Conservation (phyloP, 1,140 invertebrate genomes). For the Leptoteleia sp. region DNA sequence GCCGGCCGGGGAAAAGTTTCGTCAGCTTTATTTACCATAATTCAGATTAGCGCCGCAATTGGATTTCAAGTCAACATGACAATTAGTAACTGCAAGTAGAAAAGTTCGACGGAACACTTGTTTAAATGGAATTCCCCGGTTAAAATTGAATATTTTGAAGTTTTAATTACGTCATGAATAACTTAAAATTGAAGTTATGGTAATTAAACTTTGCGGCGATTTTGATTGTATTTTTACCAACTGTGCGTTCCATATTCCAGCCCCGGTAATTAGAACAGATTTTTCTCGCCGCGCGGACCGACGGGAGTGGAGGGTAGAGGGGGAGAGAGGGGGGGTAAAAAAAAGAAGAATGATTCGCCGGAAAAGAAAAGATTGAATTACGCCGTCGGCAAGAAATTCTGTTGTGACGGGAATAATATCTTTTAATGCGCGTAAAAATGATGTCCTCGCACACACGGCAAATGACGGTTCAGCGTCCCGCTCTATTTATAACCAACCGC, state of each 20-base stretch:
- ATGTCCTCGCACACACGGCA: conserved; percentile 30
- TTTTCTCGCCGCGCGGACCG: conserved; percentile 16
- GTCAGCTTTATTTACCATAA: conserved; percentile 54
- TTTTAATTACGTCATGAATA: conserved; percentile 61
- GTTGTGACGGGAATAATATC: conserved; percentile 38
- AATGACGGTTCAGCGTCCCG: conserved; percentile 1
- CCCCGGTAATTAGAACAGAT: conserved; percentile 43
- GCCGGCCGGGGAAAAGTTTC: conserved; percentile 27
- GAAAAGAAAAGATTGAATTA: conserved; percentile 44
- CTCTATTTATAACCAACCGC: conserved; percentile 26
- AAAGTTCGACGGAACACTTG: conserved; percentile 48
- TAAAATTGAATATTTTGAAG: conserved; percentile 55
- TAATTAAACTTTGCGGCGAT: conserved; percentile 46
- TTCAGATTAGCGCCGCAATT: conserved; percentile 43
- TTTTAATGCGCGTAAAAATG: conserved; percentile 42
- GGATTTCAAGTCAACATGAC: conserved; percentile 43
- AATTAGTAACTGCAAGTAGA: conserved; percentile 46
- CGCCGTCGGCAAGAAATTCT: conserved; percentile 39
- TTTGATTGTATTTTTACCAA: conserved; percentile 41
- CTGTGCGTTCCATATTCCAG: too few relatives aligned
- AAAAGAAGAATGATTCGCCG: conserved; percentile 29
- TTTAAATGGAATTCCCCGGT: conserved; percentile 43
- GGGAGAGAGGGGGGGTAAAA: too few relatives aligned
- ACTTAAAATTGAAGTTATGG: conserved; percentile 53
- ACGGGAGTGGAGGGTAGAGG: not conserved